Conservation (phyloP, 2,113 vertebrate species). For the Eublepharis macularius region DNA sequence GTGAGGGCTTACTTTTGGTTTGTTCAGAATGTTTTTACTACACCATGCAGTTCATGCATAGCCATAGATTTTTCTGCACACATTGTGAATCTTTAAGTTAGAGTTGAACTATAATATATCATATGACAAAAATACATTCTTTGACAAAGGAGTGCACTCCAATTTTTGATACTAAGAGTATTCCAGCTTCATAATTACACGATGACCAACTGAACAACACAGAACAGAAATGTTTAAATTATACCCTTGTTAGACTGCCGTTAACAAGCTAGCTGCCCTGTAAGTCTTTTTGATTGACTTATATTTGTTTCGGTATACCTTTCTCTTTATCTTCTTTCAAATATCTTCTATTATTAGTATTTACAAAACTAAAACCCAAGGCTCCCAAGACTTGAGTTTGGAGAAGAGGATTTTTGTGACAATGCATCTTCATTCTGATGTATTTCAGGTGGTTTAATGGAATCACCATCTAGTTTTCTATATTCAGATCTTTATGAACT, state of each 20-base stretch:
- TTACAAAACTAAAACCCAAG: background rate
- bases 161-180: background rate
- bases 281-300: background rate
- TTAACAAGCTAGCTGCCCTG: background rate
- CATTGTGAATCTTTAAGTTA: slow-evolving; percentile 2
- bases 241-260: background rate
- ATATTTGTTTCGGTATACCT: background rate
- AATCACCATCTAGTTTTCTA: slow-evolving; percentile 13
- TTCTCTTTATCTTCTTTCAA: background rate
- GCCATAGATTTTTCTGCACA: slow-evolving; percentile 11
- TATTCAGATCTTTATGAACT: slow-evolving; percentile 23
- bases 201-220: background rate
- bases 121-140: background rate
- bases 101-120: background rate
- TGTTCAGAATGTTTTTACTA: slow-evolving; percentile 26
- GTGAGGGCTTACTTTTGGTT: slow-evolving; percentile 7
- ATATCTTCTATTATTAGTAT: background rate
- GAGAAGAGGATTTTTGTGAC: background rate
- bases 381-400: background rate
- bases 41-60: background rate
- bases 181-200: background rate
- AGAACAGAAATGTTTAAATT: too few relatives aligned
- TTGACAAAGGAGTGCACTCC: background rate
- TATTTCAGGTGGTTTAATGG: background rate
- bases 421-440: background rate